Conservation (phyloP, 1,140 invertebrate genomes). For the Calliphora vicina region DNA sequence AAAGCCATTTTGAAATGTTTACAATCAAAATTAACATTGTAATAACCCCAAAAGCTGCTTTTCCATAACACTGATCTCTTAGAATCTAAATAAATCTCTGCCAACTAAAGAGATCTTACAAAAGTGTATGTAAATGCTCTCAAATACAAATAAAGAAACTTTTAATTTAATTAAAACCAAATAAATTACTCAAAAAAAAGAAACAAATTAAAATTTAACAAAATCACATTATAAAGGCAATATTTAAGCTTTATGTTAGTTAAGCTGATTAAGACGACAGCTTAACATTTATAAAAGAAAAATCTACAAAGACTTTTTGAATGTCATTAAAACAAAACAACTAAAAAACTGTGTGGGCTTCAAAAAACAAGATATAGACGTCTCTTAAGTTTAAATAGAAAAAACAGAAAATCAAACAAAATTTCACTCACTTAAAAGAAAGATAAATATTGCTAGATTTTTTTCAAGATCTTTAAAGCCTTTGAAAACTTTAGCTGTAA, state of each 20-base stretch:
- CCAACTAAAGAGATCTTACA: too few relatives aligned
- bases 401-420: not conserved
- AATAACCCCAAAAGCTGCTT: too few relatives aligned
- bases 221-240: constrained; percentile 12
- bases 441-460: not conserved
- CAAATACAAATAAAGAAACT: not conserved
- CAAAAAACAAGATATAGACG: not conserved
- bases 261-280: not conserved
- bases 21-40: too few relatives aligned
- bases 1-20: too few relatives aligned
- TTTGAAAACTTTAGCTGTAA: too few relatives aligned
- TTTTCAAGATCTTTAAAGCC: not conserved
- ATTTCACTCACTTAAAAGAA: not conserved
- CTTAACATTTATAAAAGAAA: not conserved
- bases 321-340: not conserved
- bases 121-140: not conserved
- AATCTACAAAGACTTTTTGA: not conserved
- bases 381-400: not conserved
- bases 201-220: not conserved
- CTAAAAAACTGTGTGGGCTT: not conserved
- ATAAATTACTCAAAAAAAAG: not conserved
- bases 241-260: not conserved
- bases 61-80: too few relatives aligned
- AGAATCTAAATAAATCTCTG: too few relatives aligned
- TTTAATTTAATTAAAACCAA: constrained; percentile 5